Conservation (phyloP, 2,888 invertebrate genomes). For the Camptogramma bilineatum region DNA sequence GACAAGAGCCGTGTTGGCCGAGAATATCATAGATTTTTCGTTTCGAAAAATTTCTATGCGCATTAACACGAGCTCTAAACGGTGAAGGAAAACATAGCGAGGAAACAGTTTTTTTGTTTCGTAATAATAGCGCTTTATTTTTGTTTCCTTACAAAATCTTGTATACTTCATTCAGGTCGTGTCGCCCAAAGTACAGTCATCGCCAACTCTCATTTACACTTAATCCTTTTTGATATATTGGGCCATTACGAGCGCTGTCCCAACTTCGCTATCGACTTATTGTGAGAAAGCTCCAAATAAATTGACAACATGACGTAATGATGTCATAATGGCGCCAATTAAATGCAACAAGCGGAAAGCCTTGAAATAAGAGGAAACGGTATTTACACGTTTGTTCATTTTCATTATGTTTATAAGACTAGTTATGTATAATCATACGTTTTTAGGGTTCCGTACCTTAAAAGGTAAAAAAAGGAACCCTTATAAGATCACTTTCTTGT, state of each 20-base stretch:
- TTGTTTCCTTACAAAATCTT: constrained; percentile 6
- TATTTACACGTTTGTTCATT: neutral
- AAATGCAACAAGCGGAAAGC: constrained; percentile 17
- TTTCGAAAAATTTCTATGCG: too few species aligned
- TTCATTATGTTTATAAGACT: too few species aligned
- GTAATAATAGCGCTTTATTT: neutral
- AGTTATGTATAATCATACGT: too few species aligned
- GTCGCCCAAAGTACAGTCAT: constrained; percentile 71
- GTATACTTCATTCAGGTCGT: constrained; percentile 59
- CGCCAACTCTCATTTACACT: constrained; percentile 76
- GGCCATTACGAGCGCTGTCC: constrained; percentile 77
- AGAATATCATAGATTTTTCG: too few species aligned
- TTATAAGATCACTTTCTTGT: too few species aligned
- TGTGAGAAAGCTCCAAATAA: constrained; percentile 69
- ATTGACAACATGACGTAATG: constrained; percentile 44
- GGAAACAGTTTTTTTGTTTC: neutral
- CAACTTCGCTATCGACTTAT: constrained; percentile 64
- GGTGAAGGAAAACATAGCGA: too few species aligned
- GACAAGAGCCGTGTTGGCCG: too few species aligned
- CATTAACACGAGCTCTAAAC: too few species aligned
- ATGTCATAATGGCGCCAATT: constrained; percentile 40
- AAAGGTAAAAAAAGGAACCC: too few species aligned
- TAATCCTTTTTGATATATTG: constrained; percentile 83
- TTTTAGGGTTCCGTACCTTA: too few species aligned
- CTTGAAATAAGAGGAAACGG: neutral